Percentiles rank a stretch among this genome's conserved stretches.
Evolutionary conservation across 2,888 invertebrate genomes (phyloP).

Genomic region (Leptinotarsa tumamoca): DNA sequence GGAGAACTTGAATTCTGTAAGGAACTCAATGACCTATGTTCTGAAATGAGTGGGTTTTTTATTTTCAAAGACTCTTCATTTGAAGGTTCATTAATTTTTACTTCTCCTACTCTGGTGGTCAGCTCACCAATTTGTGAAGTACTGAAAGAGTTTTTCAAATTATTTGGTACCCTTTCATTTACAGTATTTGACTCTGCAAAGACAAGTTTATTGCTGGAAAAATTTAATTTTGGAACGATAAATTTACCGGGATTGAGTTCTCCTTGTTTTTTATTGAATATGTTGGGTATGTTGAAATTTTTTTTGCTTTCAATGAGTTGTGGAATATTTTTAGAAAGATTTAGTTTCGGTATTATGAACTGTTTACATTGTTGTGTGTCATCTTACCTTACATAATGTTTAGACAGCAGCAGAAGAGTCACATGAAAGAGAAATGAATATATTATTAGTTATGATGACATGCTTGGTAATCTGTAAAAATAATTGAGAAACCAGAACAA

Average conservation of each 20-base stretch:
- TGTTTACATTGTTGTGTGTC: slow-evolving; percentile 47
- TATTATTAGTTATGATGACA: slow-evolving; percentile 38
- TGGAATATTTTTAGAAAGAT: slow-evolving; percentile 20
- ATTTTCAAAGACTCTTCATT: slow-evolving; percentile 28
- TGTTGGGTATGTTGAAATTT: slow-evolving; percentile 40
- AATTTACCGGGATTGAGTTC: slow-evolving; percentile 32
- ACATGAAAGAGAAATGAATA: slow-evolving; percentile 58
- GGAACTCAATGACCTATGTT: slow-evolving; percentile 28
- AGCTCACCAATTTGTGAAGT: slow-evolving; percentile 12
- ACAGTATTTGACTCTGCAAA: slow-evolving; percentile 45
- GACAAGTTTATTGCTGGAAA: slow-evolving; percentile 27
- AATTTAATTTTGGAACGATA: slow-evolving; percentile 38
- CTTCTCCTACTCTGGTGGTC: slow-evolving; percentile 7
- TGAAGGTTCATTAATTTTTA: slow-evolving; percentile 19
- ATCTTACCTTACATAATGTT: slow-evolving; percentile 69
- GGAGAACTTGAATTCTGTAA: slow-evolving; percentile 16
- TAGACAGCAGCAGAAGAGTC: slow-evolving; percentile 50
- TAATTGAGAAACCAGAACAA: no score
- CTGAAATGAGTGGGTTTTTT: slow-evolving; percentile 24
- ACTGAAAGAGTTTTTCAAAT: slow-evolving; percentile 47
- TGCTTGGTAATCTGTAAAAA: background rate
- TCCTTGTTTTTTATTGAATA: slow-evolving; percentile 32
- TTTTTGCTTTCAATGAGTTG: slow-evolving; percentile 22
- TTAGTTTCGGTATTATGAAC: slow-evolving; percentile 36
- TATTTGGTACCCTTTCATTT: slow-evolving; percentile 51